Percentiles rank a stretch among this genome's conserved stretches.
Evolutionary conservation across 2,888 invertebrate genomes (phyloP).

Genomic region (Parnassius orleans): DNA sequence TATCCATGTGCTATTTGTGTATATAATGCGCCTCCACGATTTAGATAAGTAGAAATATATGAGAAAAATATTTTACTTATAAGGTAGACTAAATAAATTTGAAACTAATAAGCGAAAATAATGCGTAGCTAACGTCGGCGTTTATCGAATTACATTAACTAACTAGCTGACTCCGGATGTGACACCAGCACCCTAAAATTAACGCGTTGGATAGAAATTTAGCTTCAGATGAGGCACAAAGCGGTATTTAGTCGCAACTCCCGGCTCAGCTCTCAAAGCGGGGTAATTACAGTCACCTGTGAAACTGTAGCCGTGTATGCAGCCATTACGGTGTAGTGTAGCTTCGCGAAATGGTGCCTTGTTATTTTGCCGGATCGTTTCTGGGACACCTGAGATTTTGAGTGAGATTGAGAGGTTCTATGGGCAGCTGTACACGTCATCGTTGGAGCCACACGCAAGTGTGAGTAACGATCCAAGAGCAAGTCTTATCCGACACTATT

Average conservation of each 20-base stretch:
- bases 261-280: conserved; percentile 59
- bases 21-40: no score
- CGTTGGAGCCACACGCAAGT: no score
- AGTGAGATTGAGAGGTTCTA: no score
- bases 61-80: no score
- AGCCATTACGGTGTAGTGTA: conserved; percentile 47
- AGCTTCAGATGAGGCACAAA: conserved; percentile 32
- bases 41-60: no score
- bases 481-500: no score
- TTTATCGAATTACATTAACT: conserved; percentile 19
- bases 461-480: no score
- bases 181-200: conserved; percentile 30
- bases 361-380: conserved; percentile 44
- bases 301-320: conserved; percentile 56
- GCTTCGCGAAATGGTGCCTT: conserved; percentile 36
- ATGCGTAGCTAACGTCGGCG: conserved; percentile 7
- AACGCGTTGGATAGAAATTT: conserved; percentile 31
- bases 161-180: conserved; percentile 1
- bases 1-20: no score
- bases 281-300: conserved; percentile 44
- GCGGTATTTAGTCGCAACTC: conserved; percentile 47
- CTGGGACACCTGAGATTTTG: conserved; percentile 28
- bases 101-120: neutral
- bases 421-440: no score
- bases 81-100: no score